Conservation (phyloP, 2,797 vertebrate genomes). For the Trichosurus vulpecula region DNA sequence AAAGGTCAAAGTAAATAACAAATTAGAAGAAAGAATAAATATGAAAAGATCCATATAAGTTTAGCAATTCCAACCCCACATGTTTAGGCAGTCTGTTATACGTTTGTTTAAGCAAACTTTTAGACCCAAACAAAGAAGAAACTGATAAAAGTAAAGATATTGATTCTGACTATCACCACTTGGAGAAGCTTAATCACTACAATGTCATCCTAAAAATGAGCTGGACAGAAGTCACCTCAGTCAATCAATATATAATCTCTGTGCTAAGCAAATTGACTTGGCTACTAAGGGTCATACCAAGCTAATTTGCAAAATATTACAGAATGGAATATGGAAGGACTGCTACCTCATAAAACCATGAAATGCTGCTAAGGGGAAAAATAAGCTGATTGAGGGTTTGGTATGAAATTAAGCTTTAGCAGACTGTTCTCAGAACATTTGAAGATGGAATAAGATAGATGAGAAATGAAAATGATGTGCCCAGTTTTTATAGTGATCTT, state of each 20-base stretch:
- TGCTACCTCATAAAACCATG: not conserved
- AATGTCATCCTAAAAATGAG: not conserved
- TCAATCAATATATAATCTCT: not conserved
- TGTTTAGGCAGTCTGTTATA: not conserved
- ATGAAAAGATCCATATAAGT: not conserved
- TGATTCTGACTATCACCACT: not conserved
- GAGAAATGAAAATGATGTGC: not conserved
- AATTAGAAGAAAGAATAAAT: not conserved
- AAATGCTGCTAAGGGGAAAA: not conserved
- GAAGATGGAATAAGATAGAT: not conserved
- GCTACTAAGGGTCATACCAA: not conserved
- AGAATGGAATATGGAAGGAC: not conserved
- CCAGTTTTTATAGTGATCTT: not conserved
- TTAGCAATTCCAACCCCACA: not conserved
- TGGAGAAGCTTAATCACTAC: not conserved
- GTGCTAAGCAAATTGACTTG: not conserved
- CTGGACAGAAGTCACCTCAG: not conserved
- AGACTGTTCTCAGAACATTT: not conserved
- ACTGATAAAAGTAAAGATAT: not conserved
- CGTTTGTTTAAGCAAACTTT: not conserved
- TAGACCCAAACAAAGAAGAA: not conserved
- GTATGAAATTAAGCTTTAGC: not conserved
- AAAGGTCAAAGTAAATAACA: conserved; percentile 3
- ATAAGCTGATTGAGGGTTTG: not conserved
- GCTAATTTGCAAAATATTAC: not conserved